Conservation (phyloP, 2,797 vertebrate genomes). For the Crenuchus spilurus region DNA sequence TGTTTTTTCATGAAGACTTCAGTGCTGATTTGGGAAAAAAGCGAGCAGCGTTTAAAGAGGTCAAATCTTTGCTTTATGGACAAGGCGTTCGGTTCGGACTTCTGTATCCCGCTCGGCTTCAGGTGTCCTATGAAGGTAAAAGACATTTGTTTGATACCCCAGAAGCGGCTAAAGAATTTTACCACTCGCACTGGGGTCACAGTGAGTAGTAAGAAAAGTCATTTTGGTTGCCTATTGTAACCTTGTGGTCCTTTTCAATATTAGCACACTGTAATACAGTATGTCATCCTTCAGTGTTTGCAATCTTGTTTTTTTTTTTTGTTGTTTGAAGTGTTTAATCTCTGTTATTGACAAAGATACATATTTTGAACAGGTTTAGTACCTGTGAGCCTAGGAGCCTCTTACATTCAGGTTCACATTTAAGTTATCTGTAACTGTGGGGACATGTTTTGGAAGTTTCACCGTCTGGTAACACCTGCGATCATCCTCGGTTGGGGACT, state of each 20-base stretch:
- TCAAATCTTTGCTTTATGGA: neutral
- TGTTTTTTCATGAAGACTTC: neutral
- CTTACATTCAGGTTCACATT: neutral
- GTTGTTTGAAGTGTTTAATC: no score
- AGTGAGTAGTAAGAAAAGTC: neutral
- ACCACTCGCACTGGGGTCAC: neutral
- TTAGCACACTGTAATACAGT: no score
- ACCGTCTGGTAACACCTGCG: neutral
- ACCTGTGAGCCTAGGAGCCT: neutral
- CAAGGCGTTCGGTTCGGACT: neutral
- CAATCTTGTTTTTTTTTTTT: no score
- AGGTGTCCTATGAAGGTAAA: neutral
- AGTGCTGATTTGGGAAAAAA: neutral
- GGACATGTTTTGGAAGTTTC: neutral
- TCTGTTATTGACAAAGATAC: neutral
- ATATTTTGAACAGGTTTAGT: neutral
- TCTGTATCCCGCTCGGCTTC: neutral
- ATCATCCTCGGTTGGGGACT: neutral
- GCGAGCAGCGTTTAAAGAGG: conserved; percentile 2
- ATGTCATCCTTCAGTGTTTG: no score
- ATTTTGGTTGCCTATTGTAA: neutral
- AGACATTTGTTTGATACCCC: neutral
- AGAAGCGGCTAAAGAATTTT: neutral
- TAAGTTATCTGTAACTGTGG: neutral
- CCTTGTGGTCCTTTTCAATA: neutral